phyloP scores from a whole-genome alignment of 2,888 invertebrate genomes.

The Pelosia muscerda region DNA sequence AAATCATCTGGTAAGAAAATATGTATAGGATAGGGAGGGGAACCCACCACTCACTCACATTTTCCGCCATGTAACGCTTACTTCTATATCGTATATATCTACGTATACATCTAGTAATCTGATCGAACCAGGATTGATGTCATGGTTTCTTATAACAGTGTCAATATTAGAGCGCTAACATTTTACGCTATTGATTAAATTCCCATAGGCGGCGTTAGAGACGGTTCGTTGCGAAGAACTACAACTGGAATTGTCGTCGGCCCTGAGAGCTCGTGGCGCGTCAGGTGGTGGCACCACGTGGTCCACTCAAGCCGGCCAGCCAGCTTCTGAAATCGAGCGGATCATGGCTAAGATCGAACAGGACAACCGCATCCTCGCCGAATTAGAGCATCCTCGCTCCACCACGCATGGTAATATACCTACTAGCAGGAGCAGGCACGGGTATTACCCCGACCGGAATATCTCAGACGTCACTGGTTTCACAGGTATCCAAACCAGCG shows the following conservation, averaged over 20 bases:
- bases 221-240: slow-evolving; percentile 95
- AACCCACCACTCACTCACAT: too few relatives aligned
- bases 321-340: slow-evolving; percentile 94
- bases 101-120: too few relatives aligned
- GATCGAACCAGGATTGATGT: too few relatives aligned
- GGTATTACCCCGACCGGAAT: slow-evolving; percentile 27
- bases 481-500: slow-evolving; percentile 88
- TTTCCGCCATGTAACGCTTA: too few relatives aligned
- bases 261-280: slow-evolving; percentile 85
- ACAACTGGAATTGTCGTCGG: slow-evolving; percentile 93
- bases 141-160: too few relatives aligned
- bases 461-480: slow-evolving; percentile 32
- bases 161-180: neutral
- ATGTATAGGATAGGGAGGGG: too few relatives aligned
- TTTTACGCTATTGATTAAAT: neutral
- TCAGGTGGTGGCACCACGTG: slow-evolving; percentile 70
- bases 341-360: slow-evolving; percentile 98
- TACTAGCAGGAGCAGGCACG: slow-evolving; percentile 26
- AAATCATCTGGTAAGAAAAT: too few relatives aligned
- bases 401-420: slow-evolving; percentile 87
- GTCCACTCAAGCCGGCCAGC: slow-evolving; percentile 77
- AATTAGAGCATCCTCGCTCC: slow-evolving; percentile 94
- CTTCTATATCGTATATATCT: too few relatives aligned
- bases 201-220: slow-evolving; percentile 87
- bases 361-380: slow-evolving; percentile 95